Conservation (phyloP, 2,888 invertebrate species). For the Drosophila quinaria region DNA sequence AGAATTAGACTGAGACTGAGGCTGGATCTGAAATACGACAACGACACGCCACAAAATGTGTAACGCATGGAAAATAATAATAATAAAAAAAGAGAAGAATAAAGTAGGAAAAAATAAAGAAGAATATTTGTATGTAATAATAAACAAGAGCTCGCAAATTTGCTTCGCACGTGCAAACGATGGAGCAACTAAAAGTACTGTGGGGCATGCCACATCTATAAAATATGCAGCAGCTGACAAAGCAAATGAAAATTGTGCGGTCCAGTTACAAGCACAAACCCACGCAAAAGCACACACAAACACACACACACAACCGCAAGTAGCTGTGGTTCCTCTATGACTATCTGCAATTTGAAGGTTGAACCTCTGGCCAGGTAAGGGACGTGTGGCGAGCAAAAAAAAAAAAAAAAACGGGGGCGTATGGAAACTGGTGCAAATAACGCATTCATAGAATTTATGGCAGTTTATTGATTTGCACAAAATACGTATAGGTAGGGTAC, state of each 20-base stretch:
- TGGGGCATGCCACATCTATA: slow-evolving; percentile 19
- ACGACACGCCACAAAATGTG: slow-evolving; percentile 31
- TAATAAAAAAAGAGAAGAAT: neutral
- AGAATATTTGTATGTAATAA: slow-evolving; percentile 31
- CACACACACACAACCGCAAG: slow-evolving; percentile 20
- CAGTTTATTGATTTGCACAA: slow-evolving; percentile 65
- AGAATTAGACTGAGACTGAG: slow-evolving; percentile 20
- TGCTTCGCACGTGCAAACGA: slow-evolving; percentile 33
- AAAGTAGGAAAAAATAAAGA: neutral
- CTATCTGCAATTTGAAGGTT: slow-evolving; percentile 35
- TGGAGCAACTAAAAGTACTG: neutral
- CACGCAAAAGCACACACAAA: neutral
- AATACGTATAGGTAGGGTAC: slow-evolving; percentile 34
- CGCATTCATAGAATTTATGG: slow-evolving; percentile 62
- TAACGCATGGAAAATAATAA: slow-evolving; percentile 17
- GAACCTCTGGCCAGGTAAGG: slow-evolving; percentile 14
- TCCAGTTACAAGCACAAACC: slow-evolving; percentile 31
- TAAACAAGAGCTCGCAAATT: slow-evolving; percentile 45
- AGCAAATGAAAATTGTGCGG: slow-evolving; percentile 43
- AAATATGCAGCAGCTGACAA: slow-evolving; percentile 66
- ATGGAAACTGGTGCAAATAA: slow-evolving; percentile 2
- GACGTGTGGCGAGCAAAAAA: neutral
- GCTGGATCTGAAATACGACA: slow-evolving; percentile 11
- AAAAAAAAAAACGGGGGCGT: neutral
- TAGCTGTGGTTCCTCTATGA: slow-evolving; percentile 7